Percentiles rank a stretch among this genome's conserved stretches.
These are phyloP conservation scores for Hydrochoerus hydrochaeris DNA, from an alignment of 2,113 vertebrate genomes.

Conservation along the genomic window DNA sequence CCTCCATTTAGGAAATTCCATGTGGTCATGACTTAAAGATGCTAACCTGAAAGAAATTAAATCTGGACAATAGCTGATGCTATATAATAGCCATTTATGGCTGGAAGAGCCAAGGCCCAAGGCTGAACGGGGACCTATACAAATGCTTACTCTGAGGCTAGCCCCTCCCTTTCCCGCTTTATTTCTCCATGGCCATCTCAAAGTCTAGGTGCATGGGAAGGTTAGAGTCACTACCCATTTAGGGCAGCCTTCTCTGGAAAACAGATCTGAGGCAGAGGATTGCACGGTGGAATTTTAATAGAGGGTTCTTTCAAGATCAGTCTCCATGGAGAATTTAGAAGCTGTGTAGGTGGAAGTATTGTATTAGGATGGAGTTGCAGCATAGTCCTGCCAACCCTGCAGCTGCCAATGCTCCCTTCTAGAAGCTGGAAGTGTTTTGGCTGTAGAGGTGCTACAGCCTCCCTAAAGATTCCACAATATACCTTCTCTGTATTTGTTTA, in stretches of 20 bases:
- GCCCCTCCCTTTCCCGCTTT: neutral
- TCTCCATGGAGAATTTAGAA: neutral
- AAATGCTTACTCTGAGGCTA: neutral
- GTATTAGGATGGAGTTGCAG: neutral
- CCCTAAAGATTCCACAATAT: neutral
- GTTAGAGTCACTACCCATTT: neutral
- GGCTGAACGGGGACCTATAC: neutral
- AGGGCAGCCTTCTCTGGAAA: neutral
- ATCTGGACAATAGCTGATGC: neutral
- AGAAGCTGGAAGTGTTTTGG: neutral
- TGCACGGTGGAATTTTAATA: neutral
- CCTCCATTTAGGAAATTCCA: neutral
- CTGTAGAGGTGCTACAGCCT: no score
- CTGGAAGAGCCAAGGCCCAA: neutral
- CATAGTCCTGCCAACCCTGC: neutral
- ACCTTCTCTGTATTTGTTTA: neutral
- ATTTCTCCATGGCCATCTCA: neutral
- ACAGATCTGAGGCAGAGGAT: neutral
- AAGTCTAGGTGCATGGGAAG: neutral
- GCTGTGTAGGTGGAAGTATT: rapidly evolving
- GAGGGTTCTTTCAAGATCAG: neutral
- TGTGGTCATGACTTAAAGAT: neutral
- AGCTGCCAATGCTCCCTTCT: neutral
- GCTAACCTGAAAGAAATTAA: neutral
- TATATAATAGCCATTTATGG: neutral